phyloP scores from a whole-genome alignment of 2,888 invertebrate species.

The Cataglyphis rosenhaueri region DNA sequence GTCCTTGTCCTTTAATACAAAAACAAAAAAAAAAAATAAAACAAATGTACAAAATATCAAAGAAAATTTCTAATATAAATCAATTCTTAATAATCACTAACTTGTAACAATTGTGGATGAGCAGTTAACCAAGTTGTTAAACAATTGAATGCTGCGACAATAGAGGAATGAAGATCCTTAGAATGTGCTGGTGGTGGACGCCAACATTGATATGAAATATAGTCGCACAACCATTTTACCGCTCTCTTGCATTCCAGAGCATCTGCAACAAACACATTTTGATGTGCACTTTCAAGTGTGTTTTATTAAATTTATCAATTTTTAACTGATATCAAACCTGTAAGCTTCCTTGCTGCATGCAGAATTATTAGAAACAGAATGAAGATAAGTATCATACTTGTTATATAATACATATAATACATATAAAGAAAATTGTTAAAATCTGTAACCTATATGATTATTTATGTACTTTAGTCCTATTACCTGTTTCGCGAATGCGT shows the following conservation, averaged over 20 bases:
- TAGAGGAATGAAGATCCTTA: constrained; percentile 97
- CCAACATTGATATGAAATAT: constrained; percentile 97
- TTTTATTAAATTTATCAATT: constrained; percentile 9
- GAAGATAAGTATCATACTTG: constrained; percentile 16
- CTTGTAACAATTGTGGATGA: constrained; percentile 92
- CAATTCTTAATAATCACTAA: constrained; percentile 55
- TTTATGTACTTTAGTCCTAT: constrained; percentile 38
- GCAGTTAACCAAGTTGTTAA: constrained; percentile 96
- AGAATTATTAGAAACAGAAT: constrained; percentile 59
- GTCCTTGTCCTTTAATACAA: constrained; percentile 91
- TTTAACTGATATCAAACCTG: constrained; percentile 83
- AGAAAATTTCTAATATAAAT: constrained; percentile 14
- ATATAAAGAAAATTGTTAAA: constrained; percentile 3
- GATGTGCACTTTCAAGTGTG: not conserved
- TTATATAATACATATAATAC: constrained; percentile 19
- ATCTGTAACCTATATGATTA: not conserved
- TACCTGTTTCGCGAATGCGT: constrained; percentile 95
- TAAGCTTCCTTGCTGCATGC: constrained; percentile 87
- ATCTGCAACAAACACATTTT: constrained; percentile 87
- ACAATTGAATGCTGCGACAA: constrained; percentile 96
- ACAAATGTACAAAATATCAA: not conserved
- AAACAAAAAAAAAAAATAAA: not conserved
- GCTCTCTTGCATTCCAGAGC: constrained; percentile 95
- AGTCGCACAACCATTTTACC: constrained; percentile 99
- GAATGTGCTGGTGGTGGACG: constrained; percentile 97